Evolutionary conservation across 2,113 vertebrate genomes (phyloP).

Genomic region (Psilopogon haemacephalus): DNA sequence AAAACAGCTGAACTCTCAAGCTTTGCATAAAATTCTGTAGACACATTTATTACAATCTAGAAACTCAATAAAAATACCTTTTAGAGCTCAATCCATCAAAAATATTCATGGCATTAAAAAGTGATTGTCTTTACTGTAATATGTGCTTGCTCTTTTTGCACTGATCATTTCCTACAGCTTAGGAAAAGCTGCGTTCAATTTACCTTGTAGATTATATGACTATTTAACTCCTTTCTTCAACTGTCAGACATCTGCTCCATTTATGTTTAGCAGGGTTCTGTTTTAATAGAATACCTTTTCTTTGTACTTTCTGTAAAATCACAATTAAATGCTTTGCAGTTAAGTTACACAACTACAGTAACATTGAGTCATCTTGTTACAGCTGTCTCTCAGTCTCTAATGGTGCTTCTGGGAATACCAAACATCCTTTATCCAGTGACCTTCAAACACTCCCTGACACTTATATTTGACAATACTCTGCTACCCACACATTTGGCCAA

Average conservation of each 20-base stretch:
- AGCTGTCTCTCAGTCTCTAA: background rate
- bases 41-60: constrained; percentile 54
- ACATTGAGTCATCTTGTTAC: background rate
- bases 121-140: constrained; percentile 42
- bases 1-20: constrained; percentile 58
- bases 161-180: background rate
- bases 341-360: background rate
- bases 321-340: background rate
- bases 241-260: background rate
- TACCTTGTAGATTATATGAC: background rate
- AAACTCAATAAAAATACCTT: constrained; percentile 51
- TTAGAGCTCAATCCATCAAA: constrained; percentile 55
- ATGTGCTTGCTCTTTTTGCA: background rate
- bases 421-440: background rate
- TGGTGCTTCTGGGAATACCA: background rate
- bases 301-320: background rate
- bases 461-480: background rate
- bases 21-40: constrained; percentile 65
- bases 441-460: constrained; percentile 13
- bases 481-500: background rate
- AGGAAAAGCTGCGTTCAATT: background rate
- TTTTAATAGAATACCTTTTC: background rate
- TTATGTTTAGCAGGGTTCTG: background rate
- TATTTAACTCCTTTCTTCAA: background rate
- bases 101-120: constrained; percentile 35